Conservation (phyloP, 2,113 vertebrate genomes). For the Melanostigma gelatinosum region DNA sequence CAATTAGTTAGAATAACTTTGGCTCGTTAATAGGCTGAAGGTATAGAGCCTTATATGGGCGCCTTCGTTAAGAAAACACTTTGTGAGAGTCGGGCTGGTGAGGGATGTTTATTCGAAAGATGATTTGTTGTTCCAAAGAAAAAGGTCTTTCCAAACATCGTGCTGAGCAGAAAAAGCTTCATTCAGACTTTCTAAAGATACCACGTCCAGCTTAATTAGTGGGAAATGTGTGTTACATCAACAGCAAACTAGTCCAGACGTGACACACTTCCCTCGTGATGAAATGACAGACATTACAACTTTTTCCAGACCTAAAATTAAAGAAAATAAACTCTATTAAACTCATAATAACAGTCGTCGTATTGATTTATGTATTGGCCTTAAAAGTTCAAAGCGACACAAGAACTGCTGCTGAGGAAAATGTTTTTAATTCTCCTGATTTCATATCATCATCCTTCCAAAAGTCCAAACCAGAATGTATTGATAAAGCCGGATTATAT, state of each 20-base stretch:
- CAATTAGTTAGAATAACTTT: constrained; percentile 51
- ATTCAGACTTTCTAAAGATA: background rate
- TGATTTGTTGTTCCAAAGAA: no score
- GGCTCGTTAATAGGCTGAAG: constrained; percentile 56
- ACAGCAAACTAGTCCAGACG: background rate
- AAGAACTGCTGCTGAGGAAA: background rate
- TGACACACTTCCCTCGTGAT: background rate
- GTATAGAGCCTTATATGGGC: constrained; percentile 31
- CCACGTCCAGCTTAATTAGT: background rate
- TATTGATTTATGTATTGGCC: background rate
- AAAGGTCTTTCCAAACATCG: background rate
- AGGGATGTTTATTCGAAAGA: constrained; percentile 47
- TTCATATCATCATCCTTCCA: background rate
- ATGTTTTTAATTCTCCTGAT: background rate
- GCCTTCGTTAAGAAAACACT: constrained; percentile 30
- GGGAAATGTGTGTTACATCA: background rate
- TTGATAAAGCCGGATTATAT: background rate
- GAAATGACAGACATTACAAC: background rate
- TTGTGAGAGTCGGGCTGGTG: constrained; percentile 15
- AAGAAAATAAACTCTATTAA: background rate
- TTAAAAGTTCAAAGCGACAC: background rate
- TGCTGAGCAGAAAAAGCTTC: background rate
- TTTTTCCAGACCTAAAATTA: background rate
- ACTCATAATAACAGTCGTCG: background rate
- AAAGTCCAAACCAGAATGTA: background rate